phyloP scores from a whole-genome alignment of 2,113 vertebrate species.

The Corythaixoides concolor region DNA sequence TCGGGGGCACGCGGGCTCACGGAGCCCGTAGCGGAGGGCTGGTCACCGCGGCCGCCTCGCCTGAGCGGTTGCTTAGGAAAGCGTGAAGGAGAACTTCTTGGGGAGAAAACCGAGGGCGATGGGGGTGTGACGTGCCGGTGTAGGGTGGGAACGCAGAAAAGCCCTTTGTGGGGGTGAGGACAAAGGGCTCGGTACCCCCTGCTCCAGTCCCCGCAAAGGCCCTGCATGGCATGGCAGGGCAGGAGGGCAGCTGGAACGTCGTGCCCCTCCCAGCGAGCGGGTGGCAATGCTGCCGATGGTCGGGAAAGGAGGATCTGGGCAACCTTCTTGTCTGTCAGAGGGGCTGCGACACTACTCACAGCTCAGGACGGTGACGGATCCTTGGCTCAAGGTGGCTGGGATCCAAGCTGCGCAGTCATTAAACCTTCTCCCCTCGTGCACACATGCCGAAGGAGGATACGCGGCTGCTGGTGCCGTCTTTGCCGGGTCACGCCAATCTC shows the following conservation, averaged over 20 bases:
- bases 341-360: not conserved
- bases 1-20: not conserved
- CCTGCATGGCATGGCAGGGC: accelerated
- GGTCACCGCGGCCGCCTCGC: accelerated
- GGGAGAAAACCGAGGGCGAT: not conserved
- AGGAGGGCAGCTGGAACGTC: not conserved
- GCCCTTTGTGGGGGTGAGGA: accelerated
- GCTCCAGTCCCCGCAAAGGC: accelerated
- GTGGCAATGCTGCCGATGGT: accelerated
- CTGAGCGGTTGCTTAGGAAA: not conserved
- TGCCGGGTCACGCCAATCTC: not conserved
- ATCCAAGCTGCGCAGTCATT: not conserved
- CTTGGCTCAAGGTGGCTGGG: not conserved
- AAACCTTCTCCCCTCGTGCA: not conserved
- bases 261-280: not conserved
- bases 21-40: too few relatives aligned
- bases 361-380: not conserved
- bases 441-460: accelerated
- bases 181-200: not conserved
- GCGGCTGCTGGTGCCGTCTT: accelerated
- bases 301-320: not conserved
- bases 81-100: not conserved
- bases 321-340: too few relatives aligned
- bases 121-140: accelerated
- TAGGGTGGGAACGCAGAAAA: not conserved